Base-by-base conservation (phyloP, 35 echinoderm and acorn worm genomes). In the Lytechinus variegatus region DNA sequence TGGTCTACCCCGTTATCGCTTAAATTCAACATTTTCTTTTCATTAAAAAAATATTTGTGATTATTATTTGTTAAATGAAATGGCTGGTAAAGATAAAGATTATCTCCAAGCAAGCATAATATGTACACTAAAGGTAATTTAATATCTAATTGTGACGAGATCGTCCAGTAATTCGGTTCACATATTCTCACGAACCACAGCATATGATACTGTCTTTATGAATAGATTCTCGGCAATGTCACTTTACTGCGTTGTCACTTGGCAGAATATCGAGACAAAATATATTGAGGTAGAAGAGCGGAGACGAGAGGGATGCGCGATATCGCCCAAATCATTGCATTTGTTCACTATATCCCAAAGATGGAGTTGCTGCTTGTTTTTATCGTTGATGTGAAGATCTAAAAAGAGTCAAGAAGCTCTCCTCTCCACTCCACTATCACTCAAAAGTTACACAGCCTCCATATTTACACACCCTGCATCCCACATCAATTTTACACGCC, bases 401-500 rank as follows among this genome's bases (percentile, higher is more conserved):
- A 14, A 54, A 89, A 90, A 3, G 28, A 44, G 88, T 90, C 52
- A 79, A 79, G 66, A 79, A 44, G 88, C 52, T 90, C 28, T 90
- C 27, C 52, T 54, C 88, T 9, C 27, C 88, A 33, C 33, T 44
- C 7, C 88, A 90, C 88, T 12, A 90, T 44, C 88, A 90, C 52
- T 90, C 88, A 90, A 13, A 90, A 90, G 88, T 90, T 90, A 4
- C 28, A 90, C 88, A 21, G 29, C 11, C 9, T 10, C 52, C 29
- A 14, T 90, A 33, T 90, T 90, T 90, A 21, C 28, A 90, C 88
- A 52, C 52, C 88, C 88, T 54, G 52, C 88, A 90, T 54, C 16
- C 24, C 29, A 27, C 88, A 90, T 90, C 27, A 90, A 90, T 90
- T 90, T 28, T 54, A 90, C 28, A 44, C 27, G 29, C 88, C 52